These are phyloP conservation scores for Botrylloides violaceus DNA, from an alignment of 23 tunicate species.

Conservation along the genomic window DNA sequence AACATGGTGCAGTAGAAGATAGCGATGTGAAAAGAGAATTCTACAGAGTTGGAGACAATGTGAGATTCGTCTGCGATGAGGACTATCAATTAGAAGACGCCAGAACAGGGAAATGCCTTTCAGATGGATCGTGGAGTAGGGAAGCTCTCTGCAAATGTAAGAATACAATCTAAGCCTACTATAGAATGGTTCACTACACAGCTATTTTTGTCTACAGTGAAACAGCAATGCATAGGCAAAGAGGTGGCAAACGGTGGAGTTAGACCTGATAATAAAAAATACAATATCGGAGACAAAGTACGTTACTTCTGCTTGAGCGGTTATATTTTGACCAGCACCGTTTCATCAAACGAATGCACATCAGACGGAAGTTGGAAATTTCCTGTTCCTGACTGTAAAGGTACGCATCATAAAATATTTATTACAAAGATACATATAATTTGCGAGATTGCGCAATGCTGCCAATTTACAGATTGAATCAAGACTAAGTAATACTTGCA, in stretches of 20 bases:
- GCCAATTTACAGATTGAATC: too few species aligned
- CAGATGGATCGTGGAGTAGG: neutral
- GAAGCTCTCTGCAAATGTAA: neutral
- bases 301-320: neutral
- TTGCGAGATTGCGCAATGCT: too few species aligned
- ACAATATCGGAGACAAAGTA: neutral
- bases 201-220: too few species aligned
- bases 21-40: neutral
- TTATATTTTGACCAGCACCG: neutral
- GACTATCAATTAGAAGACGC: neutral
- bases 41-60: neutral
- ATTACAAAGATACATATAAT: too few species aligned
- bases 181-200: too few species aligned
- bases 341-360: neutral
- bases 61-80: neutral
- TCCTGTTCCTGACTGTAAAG: neutral
- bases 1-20: neutral
- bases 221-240: neutral
- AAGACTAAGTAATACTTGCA: too few species aligned
- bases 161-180: too few species aligned
- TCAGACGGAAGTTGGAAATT: neutral
- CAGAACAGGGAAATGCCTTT: neutral
- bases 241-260: neutral
- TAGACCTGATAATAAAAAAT: neutral
- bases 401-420: too few species aligned